Percentiles rank a stretch among this genome's conserved stretches.
Conservation (phyloP, 2,113 vertebrate genomes). For the Stigmatopora argus region DNA sequence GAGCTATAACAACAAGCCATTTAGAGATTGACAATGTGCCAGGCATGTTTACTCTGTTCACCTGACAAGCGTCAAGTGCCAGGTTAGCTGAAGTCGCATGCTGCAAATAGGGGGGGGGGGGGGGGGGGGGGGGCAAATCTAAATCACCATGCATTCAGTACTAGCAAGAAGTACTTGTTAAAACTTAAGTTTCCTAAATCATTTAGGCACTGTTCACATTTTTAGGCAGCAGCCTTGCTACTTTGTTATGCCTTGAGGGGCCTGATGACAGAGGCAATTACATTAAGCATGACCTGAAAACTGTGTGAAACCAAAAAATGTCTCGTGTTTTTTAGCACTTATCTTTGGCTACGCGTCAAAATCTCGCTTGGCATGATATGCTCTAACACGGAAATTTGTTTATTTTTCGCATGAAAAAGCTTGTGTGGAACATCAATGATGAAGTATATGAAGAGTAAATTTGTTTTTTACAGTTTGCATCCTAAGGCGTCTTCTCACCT, state of each 20-base stretch:
- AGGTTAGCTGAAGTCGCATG: background rate
- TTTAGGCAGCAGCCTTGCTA: constrained; percentile 4
- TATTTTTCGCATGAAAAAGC: background rate
- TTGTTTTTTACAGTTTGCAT: too few species aligned
- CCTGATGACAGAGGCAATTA: constrained; percentile 9
- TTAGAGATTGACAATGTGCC: background rate
- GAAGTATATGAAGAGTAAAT: too few species aligned
- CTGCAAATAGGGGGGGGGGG: background rate
- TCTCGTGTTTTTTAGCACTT: background rate
- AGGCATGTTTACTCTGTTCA: background rate
- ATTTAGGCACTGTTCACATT: constrained; percentile 9
- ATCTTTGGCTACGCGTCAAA: background rate
- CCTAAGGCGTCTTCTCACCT: too few species aligned
- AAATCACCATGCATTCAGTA: background rate
- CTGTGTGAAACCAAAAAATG: background rate
- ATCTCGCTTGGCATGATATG: background rate
- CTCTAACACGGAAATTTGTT: background rate
- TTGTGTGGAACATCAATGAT: background rate
- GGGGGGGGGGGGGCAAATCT: background rate
- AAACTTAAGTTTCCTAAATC: constrained; percentile 3
- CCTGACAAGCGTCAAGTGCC: background rate
- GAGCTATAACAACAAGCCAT: background rate
- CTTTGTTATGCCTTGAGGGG: constrained; percentile 6
- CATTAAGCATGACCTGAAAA: constrained; percentile 8
- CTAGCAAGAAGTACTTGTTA: background rate